Conservation (phyloP, 1,140 invertebrate species). For the Diorhabda elongata region DNA sequence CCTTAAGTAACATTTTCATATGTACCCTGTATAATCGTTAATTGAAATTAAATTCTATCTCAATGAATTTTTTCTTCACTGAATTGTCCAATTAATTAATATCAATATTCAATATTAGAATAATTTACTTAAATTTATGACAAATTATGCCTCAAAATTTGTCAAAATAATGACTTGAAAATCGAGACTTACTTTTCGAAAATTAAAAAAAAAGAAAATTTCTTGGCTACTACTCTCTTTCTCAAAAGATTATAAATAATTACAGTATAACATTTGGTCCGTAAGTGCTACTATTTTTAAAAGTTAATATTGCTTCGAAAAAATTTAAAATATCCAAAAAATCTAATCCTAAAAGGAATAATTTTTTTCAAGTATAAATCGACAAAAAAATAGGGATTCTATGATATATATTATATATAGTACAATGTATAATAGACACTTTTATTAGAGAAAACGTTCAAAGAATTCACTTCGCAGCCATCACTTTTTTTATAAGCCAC, state of each 20-base stretch:
- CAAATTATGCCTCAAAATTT: too few relatives aligned
- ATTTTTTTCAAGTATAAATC: not conserved
- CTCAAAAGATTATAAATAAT: not conserved
- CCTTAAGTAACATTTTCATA: too few relatives aligned
- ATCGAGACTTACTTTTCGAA: too few relatives aligned
- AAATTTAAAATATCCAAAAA: not conserved
- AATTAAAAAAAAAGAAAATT: too few relatives aligned
- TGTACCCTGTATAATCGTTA: too few relatives aligned
- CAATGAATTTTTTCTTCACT: too few relatives aligned
- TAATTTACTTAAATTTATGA: too few relatives aligned
- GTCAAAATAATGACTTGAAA: too few relatives aligned
- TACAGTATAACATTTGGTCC: not conserved
- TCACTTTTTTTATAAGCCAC: not conserved
- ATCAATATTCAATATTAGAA: too few relatives aligned
- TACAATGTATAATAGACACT: constrained; percentile 1
- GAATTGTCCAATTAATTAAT: too few relatives aligned
- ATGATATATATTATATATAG: constrained; percentile 1
- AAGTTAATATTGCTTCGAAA: not conserved
- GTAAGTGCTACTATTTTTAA: not conserved
- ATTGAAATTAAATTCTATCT: too few relatives aligned
- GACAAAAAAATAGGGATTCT: constrained; percentile 1
- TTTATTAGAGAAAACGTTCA: not conserved
- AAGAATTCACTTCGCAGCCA: not conserved
- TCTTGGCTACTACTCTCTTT: too few relatives aligned
- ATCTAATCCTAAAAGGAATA: not conserved